Base-by-base conservation (phyloP, 2,888 invertebrate species). In the Ennomos quercinarius region DNA sequence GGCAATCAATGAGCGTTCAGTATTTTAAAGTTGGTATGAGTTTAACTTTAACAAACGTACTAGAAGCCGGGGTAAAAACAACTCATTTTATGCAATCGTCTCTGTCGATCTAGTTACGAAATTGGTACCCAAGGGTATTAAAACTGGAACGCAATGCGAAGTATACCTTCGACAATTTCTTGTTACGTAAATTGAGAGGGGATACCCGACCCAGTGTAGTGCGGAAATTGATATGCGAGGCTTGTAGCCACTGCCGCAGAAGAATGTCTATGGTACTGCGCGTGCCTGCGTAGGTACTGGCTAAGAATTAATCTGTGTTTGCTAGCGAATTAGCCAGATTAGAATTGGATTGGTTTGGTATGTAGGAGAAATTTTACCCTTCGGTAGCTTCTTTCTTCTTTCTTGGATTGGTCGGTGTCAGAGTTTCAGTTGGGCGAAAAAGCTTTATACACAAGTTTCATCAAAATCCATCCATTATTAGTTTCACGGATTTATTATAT, bases 201-300 rank as follows among this genome's bases (percentile, higher is more conserved):
- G 52, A 58, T 59, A 55, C 55, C 57, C 48, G 51, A 61, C 39
- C 56, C 46, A 12, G 35, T 37, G 13, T 36, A 9, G 10, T 9
- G 10, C 35, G 59, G 53, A 50, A 57, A 68, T 66, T 66, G 63
- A 61, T 68, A 68, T 68, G 63, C 68, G 63, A 56, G 37, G 53
- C 68, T 55, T 50, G 68, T 66, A 57, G 63, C 36, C 53, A 43
- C 46, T 57, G 49, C 57, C 53, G 46, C 57, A 52, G 61, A 57
- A 52, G 61, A 57, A 57, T 49, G 44, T 40, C 57, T 57, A 49
- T 46, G 39, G 46, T 35, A 46, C 38, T 45, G 45, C 54, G 41
- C 50, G 61, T 46, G 51, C 56, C 48, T 52, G 49, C 45, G 54
- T n/a, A n/a, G n/a, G n/a, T 53, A 51, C 55, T 53, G 27, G 58